Percentiles rank a stretch among this genome's conserved stretches.
These are phyloP conservation scores for Galerucella nymphaeae DNA, from an alignment of 2,888 invertebrate genomes.

Conservation along the genomic window DNA sequence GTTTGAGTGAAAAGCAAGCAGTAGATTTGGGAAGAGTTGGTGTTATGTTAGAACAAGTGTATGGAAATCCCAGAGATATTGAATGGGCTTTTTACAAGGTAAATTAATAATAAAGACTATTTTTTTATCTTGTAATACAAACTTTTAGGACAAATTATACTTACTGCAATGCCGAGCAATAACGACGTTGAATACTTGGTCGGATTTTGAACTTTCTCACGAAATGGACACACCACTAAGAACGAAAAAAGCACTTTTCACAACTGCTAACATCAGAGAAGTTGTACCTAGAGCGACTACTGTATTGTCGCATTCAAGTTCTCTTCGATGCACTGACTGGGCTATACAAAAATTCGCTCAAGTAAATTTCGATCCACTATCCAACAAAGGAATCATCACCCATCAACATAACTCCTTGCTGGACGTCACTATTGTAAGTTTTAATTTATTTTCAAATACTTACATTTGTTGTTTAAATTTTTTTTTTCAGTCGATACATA, in stretches of 20 bases:
- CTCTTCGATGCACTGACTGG: slow-evolving; percentile 40
- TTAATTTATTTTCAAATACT: background rate
- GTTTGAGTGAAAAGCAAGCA: slow-evolving; percentile 69
- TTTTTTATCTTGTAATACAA: background rate
- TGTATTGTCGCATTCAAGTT: slow-evolving; percentile 51
- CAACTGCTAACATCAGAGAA: slow-evolving; percentile 82
- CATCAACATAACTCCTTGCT: slow-evolving; percentile 61
- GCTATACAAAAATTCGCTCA: slow-evolving; percentile 44
- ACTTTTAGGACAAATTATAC: slow-evolving; percentile 68
- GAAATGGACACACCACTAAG: slow-evolving; percentile 79
- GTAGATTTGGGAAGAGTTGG: slow-evolving; percentile 70
- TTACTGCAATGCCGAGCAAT: slow-evolving; percentile 84
- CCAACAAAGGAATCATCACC: slow-evolving; percentile 42
- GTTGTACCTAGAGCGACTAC: slow-evolving; percentile 63
- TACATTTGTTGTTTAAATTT: background rate
- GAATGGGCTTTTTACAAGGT: slow-evolving; percentile 82
- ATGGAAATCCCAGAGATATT: slow-evolving; percentile 79
- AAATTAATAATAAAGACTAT: slow-evolving; percentile 14
- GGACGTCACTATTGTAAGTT: slow-evolving; percentile 54
- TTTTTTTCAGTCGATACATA: slow-evolving; percentile 66
- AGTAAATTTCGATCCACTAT: slow-evolving; percentile 42
- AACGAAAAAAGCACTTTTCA: slow-evolving; percentile 73
- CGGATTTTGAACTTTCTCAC: slow-evolving; percentile 81
- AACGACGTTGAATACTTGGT: slow-evolving; percentile 78
- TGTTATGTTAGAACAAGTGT: slow-evolving; percentile 72